These are phyloP conservation scores for Dipodomys ordii DNA, from an alignment of 2,113 vertebrate genomes.

Conservation along the genomic window DNA sequence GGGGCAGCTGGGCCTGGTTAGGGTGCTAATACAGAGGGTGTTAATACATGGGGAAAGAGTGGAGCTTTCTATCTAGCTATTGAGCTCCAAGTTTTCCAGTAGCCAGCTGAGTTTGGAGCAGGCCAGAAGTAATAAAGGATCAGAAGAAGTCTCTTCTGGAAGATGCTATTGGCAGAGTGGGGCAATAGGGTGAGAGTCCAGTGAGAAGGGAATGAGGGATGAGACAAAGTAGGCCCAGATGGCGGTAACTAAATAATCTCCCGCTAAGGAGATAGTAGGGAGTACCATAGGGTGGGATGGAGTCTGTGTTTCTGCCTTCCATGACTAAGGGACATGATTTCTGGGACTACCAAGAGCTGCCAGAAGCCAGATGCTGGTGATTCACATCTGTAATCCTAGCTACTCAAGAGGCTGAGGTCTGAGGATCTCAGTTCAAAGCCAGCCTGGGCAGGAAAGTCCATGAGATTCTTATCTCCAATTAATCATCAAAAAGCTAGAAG, in stretches of 20 bases:
- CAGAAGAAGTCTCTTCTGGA: constrained; percentile 20
- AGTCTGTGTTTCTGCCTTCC: background rate
- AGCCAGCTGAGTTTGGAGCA: background rate
- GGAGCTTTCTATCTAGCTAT: background rate
- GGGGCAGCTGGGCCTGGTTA: background rate
- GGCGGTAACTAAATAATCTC: background rate
- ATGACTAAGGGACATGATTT: background rate
- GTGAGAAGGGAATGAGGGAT: background rate
- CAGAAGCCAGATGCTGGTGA: no score
- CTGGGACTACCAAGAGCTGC: background rate
- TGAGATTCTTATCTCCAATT: no score
- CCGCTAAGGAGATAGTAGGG: background rate
- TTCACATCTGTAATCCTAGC: no score
- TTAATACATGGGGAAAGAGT: background rate
- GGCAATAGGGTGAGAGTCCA: background rate
- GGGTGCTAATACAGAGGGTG: background rate
- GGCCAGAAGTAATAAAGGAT: background rate
- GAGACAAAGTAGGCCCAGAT: background rate
- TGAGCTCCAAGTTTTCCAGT: background rate
- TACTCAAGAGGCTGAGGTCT: no score
- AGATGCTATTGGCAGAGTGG: background rate
- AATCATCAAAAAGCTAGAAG: no score
- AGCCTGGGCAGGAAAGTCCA: no score
- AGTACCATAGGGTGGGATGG: no score
- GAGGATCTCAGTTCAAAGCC: no score